phyloP scores from a whole-genome alignment of 2,888 invertebrate genomes.

The Parnassius orleans region DNA sequence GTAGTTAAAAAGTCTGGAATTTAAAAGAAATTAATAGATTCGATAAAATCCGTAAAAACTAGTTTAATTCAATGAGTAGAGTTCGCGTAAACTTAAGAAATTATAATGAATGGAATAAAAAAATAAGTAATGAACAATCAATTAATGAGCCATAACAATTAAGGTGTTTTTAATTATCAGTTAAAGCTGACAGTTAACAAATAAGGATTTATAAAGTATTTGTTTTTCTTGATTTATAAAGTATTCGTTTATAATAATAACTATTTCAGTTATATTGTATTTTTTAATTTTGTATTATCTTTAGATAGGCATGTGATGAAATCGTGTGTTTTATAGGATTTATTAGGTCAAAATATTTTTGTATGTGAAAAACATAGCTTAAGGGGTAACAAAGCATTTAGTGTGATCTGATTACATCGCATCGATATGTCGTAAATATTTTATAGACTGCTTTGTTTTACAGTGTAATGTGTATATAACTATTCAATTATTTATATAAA shows the following conservation, averaged over 20 bases:
- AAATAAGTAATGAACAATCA: neutral
- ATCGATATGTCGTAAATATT: conserved; percentile 43
- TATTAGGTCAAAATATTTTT: conserved; percentile 75
- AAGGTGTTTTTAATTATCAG: neutral
- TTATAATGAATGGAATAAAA: too few relatives aligned
- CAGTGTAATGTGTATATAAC: conserved; percentile 67
- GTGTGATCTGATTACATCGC: conserved; percentile 43
- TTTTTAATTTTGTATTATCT: conserved; percentile 30
- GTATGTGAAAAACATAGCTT: conserved; percentile 67
- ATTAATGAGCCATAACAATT: conserved; percentile 8
- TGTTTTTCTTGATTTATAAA: conserved; percentile 15
- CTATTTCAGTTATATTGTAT: conserved; percentile 20
- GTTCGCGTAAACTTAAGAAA: too few relatives aligned
- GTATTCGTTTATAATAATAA: conserved; percentile 15
- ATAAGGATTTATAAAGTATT: conserved; percentile 6
- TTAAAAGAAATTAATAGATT: too few relatives aligned
- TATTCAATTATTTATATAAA: conserved; percentile 61
- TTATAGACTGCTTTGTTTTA: conserved; percentile 74
- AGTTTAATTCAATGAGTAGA: too few relatives aligned
- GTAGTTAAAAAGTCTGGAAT: too few relatives aligned
- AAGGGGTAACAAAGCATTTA: conserved; percentile 67
- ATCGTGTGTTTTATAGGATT: conserved; percentile 67
- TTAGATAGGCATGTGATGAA: conserved; percentile 36
- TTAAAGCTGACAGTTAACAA: conserved; percentile 9
- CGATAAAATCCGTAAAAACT: too few relatives aligned